Base-by-base conservation (phyloP, 1,140 invertebrate species). In the Sycophila sp. region DNA sequence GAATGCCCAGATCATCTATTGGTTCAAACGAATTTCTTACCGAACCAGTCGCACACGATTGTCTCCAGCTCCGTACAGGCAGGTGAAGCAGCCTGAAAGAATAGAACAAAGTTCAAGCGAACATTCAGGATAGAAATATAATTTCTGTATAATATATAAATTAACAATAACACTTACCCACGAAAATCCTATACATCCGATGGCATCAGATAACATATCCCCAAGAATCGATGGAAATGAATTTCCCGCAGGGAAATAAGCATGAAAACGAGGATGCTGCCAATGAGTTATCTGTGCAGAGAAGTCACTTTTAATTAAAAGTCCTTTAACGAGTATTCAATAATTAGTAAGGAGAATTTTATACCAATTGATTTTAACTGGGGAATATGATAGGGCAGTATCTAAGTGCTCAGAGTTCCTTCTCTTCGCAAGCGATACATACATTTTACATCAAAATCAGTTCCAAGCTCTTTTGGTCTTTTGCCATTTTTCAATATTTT, bases 241-340 rank as follows among this genome's bases (percentile, higher is more conserved):
- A 87, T 99, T 99, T 26, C 98, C 98, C 0, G 97, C 92, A 2
- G 98, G 98, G 82, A 99, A 99, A 83, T 99, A 99, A 0, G 98
- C 98, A 84, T 99, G 98, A 86, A 99, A 99, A 56, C 96, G 87
- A 0, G 98, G 98, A 90, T 99, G 98, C 84, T 99, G 97, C 98
- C 98, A 99, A 84, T 99, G 97, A 0, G 98, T 99, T 62, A 95
- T 90, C 93, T 94, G 30, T 49, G 19, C 26, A 59, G 34, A 72
- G 26, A 47, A 45, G 0, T 30, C 22, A 26, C 4, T 24, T 47
- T 47, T 47, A 6, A 47, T 49, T 49, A 38, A 38, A 30, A 56
- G 2, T 64, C 6, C 7, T 70, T n/a, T 30, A 8, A 28, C 53
- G 26, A 53, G 62, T 28, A 62, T 56, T 55, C n/a, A n/a, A n/a